Evolutionary conservation across 2,113 vertebrate genomes (phyloP), one percentile per base, ranked within the genome.

Genomic region (Austrofundulus limnaeus): DNA sequence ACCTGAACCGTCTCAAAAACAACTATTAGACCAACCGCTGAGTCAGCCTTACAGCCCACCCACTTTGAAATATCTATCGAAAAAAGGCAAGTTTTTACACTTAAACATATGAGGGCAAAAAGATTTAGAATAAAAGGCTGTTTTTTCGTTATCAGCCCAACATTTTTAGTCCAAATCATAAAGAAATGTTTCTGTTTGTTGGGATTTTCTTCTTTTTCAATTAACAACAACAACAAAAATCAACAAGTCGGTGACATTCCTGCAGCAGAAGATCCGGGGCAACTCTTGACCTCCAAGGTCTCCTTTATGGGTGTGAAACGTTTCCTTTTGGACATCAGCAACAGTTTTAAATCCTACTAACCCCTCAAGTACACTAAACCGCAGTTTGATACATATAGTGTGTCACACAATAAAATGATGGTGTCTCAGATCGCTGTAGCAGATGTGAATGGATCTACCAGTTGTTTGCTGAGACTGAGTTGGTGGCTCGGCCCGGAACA

Each of bases 361-460:
- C 77, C 85, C 80, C 85, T 73, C 68, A 79, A 78, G 81, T 77
- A 47, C 83, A 85, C 76, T 88, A 83, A 86, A 83, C 82, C 81
- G 75, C 76, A 50, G 78, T 77, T 80, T 82, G 84, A 86, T 87
- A 81, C 85, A 87, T 89, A 81, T 77, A 80, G 84, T 81, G 72
- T 87, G 84, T 88, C 87, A 82, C 46, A 81, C 82, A 70, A 87
- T 88, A 86, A 89, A 87, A 84, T 79, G 70, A 83, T 84, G 75
- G 77, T 50, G 70, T 81, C 73, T 75, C 61, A 77, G 67, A 90
- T 87, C 54, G 48, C 66, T 75, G 39, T 8, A 83, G 81, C 89
- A 89, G 86, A 88, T 88, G 88, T 79, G 66, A 56, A 80, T 76
- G 79, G 43, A 72, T 83, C 70, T 56, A 72, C 53, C 85, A 84